Conservation (phyloP, 2,113 vertebrate genomes). For the Leptosomus discolor region DNA sequence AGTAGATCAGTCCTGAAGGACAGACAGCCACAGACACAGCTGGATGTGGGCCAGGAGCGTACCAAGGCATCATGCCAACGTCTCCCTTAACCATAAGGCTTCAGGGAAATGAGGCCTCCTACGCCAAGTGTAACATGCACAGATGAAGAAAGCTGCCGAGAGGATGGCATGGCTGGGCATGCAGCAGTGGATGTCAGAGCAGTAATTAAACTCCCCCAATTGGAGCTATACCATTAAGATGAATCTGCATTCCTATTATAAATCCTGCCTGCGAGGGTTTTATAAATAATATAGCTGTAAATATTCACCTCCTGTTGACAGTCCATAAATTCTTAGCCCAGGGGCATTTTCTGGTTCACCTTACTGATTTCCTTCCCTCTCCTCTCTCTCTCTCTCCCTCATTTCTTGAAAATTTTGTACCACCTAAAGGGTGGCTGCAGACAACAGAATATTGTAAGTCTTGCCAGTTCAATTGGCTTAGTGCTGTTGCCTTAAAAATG, state of each 20-base stretch:
- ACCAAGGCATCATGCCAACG: neutral
- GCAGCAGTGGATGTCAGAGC: slow-evolving; percentile 7
- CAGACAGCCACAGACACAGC: neutral
- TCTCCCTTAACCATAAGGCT: neutral
- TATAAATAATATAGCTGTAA: slow-evolving; percentile 21
- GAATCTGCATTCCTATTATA: neutral
- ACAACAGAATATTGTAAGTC: neutral
- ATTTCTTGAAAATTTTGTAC: neutral
- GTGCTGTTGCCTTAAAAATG: neutral
- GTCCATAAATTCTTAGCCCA: neutral
- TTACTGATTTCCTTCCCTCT: neutral
- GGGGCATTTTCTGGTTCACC: neutral
- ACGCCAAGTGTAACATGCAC: neutral
- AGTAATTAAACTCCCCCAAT: slow-evolving; percentile 3
- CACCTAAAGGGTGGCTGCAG: neutral
- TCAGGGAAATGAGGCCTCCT: slow-evolving; percentile 34
- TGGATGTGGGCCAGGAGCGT: neutral
- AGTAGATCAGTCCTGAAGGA: neutral
- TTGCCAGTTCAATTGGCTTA: neutral
- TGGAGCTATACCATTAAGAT: neutral
- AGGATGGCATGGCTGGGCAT: slow-evolving; percentile 26
- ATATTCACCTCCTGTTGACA: neutral
- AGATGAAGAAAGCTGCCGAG: neutral
- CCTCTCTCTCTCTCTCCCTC: neutral
- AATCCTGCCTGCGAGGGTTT: neutral